phyloP scores from a whole-genome alignment of 1,140 invertebrate species.

The Trichonephila inaurata region DNA sequence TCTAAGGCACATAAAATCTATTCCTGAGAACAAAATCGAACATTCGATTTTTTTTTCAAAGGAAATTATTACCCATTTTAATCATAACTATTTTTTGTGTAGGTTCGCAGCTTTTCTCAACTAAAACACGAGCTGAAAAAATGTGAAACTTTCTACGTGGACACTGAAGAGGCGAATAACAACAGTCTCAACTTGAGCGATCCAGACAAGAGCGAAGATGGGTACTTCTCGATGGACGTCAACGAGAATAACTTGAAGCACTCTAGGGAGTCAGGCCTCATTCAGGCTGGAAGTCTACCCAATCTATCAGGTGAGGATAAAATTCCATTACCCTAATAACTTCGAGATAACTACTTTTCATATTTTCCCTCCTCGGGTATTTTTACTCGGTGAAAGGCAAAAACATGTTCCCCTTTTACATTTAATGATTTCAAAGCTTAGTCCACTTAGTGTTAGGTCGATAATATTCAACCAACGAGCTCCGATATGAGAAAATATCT shows the following conservation, averaged over 20 bases:
- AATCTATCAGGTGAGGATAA: constrained; percentile 63
- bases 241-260: constrained; percentile 50
- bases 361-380: neutral
- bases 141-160: constrained; percentile 93
- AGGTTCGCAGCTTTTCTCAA: constrained; percentile 95
- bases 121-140: constrained; percentile 94
- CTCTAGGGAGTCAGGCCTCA: constrained; percentile 4
- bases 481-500: neutral
- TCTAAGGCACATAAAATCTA: too few species aligned
- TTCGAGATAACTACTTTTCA: neutral
- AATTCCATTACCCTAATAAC: constrained; percentile 44
- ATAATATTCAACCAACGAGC: neutral
- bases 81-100: constrained; percentile 31
- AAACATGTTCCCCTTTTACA: neutral
- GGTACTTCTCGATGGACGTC: constrained; percentile 68
- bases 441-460: neutral
- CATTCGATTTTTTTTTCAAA: too few species aligned
- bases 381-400: neutral
- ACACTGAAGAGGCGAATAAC: constrained; percentile 79
- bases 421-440: neutral
- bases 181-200: constrained; percentile 52
- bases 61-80: too few species aligned
- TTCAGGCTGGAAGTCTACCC: constrained; percentile 68
- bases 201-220: constrained; percentile 66
- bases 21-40: too few species aligned